Base-by-base conservation (phyloP, 2,888 invertebrate species). In the Rhingia rostrata region DNA sequence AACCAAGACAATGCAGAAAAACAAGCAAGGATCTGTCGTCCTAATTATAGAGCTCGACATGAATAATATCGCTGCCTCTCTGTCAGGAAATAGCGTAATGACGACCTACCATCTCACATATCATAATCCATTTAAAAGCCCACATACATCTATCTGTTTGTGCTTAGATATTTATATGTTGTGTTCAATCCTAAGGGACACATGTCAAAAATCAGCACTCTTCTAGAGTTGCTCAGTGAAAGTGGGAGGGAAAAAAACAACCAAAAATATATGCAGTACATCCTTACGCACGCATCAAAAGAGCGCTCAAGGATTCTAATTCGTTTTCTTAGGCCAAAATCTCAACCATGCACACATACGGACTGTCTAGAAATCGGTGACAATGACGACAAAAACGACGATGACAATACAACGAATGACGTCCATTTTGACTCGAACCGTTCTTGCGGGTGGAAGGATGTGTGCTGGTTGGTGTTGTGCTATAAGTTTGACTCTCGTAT, bases 41-140 rank as follows among this genome's bases (percentile, higher is more conserved):
- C 78, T 83, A 78, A 83, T 83, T 83, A 78, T 78, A 66, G 61
- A 61, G 72, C 77, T 78, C 77, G 78, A 78, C 78, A 72, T 83
- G 78, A 83, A 73, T 83, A 67, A 78, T 78, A 83, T 78, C 72
- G 72, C 56, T 73, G 63, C 78, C 72, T 45, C 56, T 66, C 6
- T 56, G 12, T 10, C 14, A 7, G 22, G 54, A 73, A 22, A 22
- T 22, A 66, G 47, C 72, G 70, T 78, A 78, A 70, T 56, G 69
- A 61, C 60, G 56, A 77, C 72, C 72, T 43, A 82, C 61, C 72
- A 73, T 56, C 72, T 56, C 78, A 78, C 67, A 82, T 82, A 72
- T 82, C 72, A 82, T 72, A 67, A 83, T 78, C 72, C 63, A 78
- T 78, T 83, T 78, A 67, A 67, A 66, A 67, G 66, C 77, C 60